These are phyloP conservation scores for Indicator indicator DNA, from an alignment of 2,113 vertebrate species.

Conservation along the genomic window DNA sequence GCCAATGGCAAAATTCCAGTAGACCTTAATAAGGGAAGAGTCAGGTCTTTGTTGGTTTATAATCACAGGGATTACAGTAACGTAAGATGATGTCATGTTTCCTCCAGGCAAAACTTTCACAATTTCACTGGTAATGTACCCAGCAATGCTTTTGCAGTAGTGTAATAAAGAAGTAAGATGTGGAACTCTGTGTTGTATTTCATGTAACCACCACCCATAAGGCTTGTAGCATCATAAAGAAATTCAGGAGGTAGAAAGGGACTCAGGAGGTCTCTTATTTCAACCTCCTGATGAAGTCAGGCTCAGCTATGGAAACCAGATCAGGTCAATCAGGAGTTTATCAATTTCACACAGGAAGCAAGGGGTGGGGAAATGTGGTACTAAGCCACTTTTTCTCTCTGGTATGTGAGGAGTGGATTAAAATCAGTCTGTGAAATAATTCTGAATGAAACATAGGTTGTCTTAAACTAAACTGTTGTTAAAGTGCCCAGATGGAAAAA, in stretches of 20 bases:
- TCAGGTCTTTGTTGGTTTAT: neutral
- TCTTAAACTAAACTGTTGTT: neutral
- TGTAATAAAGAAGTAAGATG: neutral
- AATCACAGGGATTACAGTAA: neutral
- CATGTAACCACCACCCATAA: neutral
- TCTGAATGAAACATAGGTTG: neutral
- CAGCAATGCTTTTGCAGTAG: rapidly evolving
- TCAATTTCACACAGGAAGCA: neutral
- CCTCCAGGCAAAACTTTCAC: neutral
- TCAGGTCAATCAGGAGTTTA: neutral
- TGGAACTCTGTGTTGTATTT: neutral
- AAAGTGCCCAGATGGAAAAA: neutral
- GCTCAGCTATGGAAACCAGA: neutral
- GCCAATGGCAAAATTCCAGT: conserved; percentile 27
- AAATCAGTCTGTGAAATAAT: neutral
- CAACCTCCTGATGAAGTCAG: neutral
- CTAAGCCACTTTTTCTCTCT: neutral
- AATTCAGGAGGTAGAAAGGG: neutral
- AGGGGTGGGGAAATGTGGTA: too few relatives aligned
- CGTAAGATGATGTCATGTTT: neutral
- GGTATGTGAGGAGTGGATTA: neutral
- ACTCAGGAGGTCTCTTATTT: neutral
- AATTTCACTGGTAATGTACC: neutral
- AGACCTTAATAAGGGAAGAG: neutral
- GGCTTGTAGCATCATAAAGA: neutral